Percentiles rank a stretch among this genome's conserved stretches.
These are phyloP conservation scores for Mythimna loreyi DNA, from an alignment of 2,888 invertebrate species.

Conservation along the genomic window DNA sequence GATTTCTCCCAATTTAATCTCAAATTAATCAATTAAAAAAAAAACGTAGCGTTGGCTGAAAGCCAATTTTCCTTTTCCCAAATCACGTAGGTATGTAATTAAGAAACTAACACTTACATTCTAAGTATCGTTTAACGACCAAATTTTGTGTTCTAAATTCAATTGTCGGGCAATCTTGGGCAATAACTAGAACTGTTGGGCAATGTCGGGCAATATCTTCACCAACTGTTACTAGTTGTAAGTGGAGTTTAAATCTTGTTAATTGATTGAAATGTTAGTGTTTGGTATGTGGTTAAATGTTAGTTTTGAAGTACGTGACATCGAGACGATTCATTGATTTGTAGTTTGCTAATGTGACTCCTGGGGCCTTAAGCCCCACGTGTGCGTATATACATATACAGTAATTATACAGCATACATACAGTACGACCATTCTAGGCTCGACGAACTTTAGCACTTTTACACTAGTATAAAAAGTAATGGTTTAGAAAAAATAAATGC, in stretches of 20 bases:
- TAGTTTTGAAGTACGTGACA: background rate
- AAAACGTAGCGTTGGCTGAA: slow-evolving; percentile 8
- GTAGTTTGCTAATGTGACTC: background rate
- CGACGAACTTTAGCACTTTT: no score
- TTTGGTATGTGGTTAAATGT: background rate
- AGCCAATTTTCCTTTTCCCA: slow-evolving; percentile 24
- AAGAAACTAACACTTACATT: slow-evolving; percentile 31
- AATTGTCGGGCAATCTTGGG: slow-evolving; percentile 7
- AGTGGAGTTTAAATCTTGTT: slow-evolving; percentile 34
- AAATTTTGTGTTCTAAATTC: slow-evolving; percentile 16
- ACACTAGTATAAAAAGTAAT: no score
- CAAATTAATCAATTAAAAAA: no score
- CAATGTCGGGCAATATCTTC: slow-evolving; percentile 16
- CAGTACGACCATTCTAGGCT: no score
- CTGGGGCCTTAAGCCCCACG: no score
- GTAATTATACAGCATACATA: no score
- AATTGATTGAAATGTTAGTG: slow-evolving; percentile 8
- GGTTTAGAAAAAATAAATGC: no score
- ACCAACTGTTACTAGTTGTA: slow-evolving; percentile 12
- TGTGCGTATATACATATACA: no score
- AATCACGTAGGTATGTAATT: slow-evolving; percentile 36
- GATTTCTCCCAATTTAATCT: slow-evolving; percentile 9
- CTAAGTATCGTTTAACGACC: slow-evolving; percentile 33
- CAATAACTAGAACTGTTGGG: background rate
- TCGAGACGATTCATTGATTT: background rate